Percentiles rank a stretch among this genome's conserved stretches.
Conservation (phyloP, 2,113 vertebrate genomes). For the Formicarius rufipectus region DNA sequence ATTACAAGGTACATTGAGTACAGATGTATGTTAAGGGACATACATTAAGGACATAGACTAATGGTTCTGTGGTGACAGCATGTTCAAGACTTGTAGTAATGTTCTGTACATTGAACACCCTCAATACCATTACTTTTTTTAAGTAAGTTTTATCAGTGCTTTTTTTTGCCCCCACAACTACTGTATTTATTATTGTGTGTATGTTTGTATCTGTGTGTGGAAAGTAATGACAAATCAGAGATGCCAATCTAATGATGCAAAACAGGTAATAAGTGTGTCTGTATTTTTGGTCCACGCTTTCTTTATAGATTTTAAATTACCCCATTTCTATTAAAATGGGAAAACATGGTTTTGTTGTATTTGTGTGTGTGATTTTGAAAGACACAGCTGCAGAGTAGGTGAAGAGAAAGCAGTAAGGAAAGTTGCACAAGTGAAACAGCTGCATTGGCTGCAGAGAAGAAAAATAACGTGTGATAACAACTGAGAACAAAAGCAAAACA, state of each 20-base stretch:
- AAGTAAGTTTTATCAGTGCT: background rate
- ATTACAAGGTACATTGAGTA: slow-evolving; percentile 70
- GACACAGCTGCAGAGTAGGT: background rate
- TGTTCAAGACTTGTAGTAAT: background rate
- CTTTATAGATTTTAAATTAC: background rate
- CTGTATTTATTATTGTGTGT: background rate
- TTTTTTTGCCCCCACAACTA: background rate
- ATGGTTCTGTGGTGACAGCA: slow-evolving; percentile 19
- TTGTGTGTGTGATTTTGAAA: background rate
- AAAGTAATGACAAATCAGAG: background rate
- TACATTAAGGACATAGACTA: slow-evolving; percentile 37
- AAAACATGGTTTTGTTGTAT: background rate
- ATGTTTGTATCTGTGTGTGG: background rate
- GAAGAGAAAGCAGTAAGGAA: background rate
- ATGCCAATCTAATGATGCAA: background rate
- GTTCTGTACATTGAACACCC: background rate
- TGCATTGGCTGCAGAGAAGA: background rate
- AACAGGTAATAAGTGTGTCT: background rate
- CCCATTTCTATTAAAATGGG: background rate
- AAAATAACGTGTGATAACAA: background rate
- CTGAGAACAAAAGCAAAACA: background rate
- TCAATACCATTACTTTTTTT: background rate
- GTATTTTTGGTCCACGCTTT: background rate
- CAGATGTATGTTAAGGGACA: slow-evolving; percentile 57
- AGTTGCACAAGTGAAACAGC: background rate